Base-by-base conservation (phyloP, 2,113 vertebrate genomes). In the Platanista minor region DNA sequence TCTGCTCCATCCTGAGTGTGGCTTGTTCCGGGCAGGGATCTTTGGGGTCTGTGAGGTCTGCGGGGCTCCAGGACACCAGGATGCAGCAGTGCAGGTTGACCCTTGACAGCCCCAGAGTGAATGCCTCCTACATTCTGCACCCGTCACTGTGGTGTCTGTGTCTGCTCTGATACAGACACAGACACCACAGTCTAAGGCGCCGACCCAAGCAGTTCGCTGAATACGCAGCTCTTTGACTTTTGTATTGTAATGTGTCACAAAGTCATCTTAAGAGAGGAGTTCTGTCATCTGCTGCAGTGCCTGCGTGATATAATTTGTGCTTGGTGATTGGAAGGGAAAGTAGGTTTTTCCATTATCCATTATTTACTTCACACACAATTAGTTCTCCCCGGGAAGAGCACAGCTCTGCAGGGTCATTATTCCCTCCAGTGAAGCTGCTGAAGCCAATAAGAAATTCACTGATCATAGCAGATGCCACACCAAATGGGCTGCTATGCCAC, bases 221-320 rank as follows among this genome's bases (percentile, higher is more conserved):
- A 41, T 71, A 12, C 7, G 75, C 15, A 14, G n/a, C 21, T 25
- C 18, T 57, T 33, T 1, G 3, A 33, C 9, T 39, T 66, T 17
- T 8, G 3, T 1, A 1, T 0, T 8, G 3, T 1, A 1, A 0
- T 10, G 2, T 31, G 4, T 4, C 29, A 13, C 18, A 27, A 4
- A 39, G 83, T 29, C 46, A 25, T 27, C 49, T 18, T 3, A 13
- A 46, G 23, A 64, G 52, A 59, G 71, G n/a, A 33, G 10, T 23
- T 33, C 21, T 0, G 25, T 13, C 43, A 0, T 39, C 86, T 23
- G 31, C 72, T 36, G 1, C 59, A 0, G 8, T 13, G 67, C 25
- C 0, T 27, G 3, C 6, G 25, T 0, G 31, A 0, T 15, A 0
- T 12, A 12, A 11, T 25, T n/a, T 59, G 78, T 14, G 27, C 52